Conservation (phyloP, 2,113 vertebrate genomes). For the Ailurus styani region DNA sequence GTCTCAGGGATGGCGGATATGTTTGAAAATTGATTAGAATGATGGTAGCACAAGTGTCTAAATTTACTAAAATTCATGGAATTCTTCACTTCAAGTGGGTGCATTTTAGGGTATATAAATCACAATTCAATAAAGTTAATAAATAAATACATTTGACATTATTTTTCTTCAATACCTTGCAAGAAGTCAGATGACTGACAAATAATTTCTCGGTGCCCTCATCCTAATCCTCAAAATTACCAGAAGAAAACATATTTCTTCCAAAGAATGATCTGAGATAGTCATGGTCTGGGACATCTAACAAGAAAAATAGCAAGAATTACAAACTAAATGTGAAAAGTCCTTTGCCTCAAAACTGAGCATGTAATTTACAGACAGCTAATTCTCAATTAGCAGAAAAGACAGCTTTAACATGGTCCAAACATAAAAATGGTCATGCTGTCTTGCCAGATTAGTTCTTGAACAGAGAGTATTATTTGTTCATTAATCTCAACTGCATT, state of each 20-base stretch:
- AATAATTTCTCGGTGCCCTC: not conserved
- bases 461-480: not conserved
- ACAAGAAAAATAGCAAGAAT: conserved; percentile 8
- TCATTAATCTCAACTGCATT: conserved; percentile 1
- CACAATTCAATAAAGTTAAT: not conserved
- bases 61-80: not conserved
- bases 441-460: conserved; percentile 10
- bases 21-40: not conserved
- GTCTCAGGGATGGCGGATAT: not conserved
- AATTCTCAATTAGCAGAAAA: conserved; percentile 25
- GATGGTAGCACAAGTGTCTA: not conserved
- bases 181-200: not conserved
- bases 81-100: not conserved
- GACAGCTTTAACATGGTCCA: not conserved
- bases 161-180: not conserved
- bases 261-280: not conserved
- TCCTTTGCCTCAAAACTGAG: not conserved
- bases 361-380: not conserved
- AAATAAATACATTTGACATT: not conserved
- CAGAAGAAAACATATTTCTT: not conserved
- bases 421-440: not conserved
- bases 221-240: not conserved
- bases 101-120: not conserved
- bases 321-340: not conserved
- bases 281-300: not conserved